Conservation (phyloP, 2,888 invertebrate genomes). For the Terebella lapidaria region DNA sequence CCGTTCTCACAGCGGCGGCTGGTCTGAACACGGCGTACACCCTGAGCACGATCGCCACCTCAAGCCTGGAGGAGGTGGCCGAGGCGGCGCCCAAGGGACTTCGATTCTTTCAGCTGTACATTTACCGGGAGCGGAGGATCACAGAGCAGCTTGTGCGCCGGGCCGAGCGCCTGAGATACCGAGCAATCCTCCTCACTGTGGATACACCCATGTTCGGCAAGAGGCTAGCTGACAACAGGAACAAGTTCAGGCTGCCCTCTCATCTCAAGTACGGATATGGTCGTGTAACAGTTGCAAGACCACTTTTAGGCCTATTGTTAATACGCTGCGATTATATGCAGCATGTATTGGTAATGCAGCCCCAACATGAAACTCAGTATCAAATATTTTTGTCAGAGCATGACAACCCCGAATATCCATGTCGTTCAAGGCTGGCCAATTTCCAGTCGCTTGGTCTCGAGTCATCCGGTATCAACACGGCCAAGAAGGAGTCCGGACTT, state of each 20-base stretch:
- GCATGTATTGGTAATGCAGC: no score
- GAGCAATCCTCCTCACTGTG: slow-evolving; percentile 80
- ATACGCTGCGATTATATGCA: no score
- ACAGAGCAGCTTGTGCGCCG: slow-evolving; percentile 62
- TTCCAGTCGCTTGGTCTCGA: slow-evolving; percentile 61
- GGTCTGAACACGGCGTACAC: slow-evolving; percentile 69
- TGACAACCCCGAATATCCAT: no score
- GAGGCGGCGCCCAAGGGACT: slow-evolving; percentile 58
- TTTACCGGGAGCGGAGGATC: slow-evolving; percentile 61
- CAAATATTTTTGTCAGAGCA: no score
- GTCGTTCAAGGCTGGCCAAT: slow-evolving; percentile 73
- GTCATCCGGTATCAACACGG: slow-evolving; percentile 54
- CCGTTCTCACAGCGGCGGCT: slow-evolving; percentile 6
- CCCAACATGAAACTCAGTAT: no score
- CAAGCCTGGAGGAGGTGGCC: slow-evolving; percentile 82
- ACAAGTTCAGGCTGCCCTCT: slow-evolving; percentile 75
- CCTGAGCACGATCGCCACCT: slow-evolving; percentile 79
- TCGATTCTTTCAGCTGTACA: slow-evolving; percentile 90
- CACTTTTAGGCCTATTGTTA: no score
- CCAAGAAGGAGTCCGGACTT: slow-evolving; percentile 68
- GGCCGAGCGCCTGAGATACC: slow-evolving; percentile 77
- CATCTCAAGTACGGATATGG: slow-evolving; percentile 67
- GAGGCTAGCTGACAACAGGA: slow-evolving; percentile 70
- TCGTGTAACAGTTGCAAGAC: no score
- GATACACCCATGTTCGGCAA: slow-evolving; percentile 79